A percentile compares a stretch with the other conserved stretches of the same genome.
phyloP scores from a whole-genome alignment of 2,113 vertebrate species.

The Hipposideros armiger region DNA sequence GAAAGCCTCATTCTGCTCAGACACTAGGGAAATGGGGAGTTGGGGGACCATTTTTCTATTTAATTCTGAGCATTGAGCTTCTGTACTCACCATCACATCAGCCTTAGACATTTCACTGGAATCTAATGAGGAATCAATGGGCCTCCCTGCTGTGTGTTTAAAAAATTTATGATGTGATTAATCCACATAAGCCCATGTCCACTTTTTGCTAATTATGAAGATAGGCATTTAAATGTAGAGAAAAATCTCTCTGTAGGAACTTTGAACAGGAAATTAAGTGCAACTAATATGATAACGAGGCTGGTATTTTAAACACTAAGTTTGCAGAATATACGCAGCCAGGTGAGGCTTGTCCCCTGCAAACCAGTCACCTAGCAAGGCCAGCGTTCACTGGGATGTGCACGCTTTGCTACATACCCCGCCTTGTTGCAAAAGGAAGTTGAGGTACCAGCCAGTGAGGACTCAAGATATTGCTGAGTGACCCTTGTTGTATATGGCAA shows the following conservation, averaged over 20 bases:
- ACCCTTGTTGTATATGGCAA: no score
- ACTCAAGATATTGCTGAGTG: not conserved
- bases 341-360: not conserved
- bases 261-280: not conserved
- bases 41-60: not conserved
- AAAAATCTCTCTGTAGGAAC: not conserved
- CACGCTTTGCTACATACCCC: not conserved
- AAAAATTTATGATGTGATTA: not conserved
- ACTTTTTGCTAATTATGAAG: not conserved
- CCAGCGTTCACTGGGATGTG: not conserved
- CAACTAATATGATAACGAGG: not conserved
- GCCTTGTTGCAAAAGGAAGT: not conserved
- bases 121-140: not conserved
- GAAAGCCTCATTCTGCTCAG: not conserved
- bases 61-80: not conserved
- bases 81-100: not conserved
- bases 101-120: not conserved
- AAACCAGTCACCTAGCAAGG: not conserved
- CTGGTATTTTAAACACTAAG: not conserved
- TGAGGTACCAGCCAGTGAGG: not conserved
- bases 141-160: not conserved
- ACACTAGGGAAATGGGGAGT: not conserved
- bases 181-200: not conserved
- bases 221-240: conserved; percentile 16
- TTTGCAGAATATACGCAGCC: not conserved